Evolutionary conservation across 2,888 invertebrate species (phyloP).

Genomic region (Beris chalybata): DNA sequence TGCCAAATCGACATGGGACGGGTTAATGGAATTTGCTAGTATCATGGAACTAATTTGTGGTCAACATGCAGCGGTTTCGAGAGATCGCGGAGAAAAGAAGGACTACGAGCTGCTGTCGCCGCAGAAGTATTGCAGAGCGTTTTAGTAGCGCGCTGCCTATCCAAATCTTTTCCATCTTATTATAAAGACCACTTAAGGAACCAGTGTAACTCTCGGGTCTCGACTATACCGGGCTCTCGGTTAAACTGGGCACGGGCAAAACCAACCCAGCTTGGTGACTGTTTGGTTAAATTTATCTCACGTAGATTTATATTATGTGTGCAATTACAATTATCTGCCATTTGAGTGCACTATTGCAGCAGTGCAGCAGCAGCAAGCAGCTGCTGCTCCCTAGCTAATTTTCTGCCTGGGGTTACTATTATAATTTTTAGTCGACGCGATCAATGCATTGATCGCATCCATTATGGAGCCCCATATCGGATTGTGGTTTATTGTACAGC

Average conservation of each 20-base stretch:
- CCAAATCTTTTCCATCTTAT: conserved; percentile 14
- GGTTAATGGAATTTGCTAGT: conserved; percentile 31
- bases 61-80: conserved; percentile 24
- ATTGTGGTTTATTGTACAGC: no score
- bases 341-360: conserved; percentile 6
- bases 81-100: no score
- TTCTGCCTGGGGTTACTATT: no score
- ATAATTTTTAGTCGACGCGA: no score
- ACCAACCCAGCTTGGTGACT: conserved; percentile 4
- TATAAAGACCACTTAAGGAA: conserved; percentile 9
- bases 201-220: background rate
- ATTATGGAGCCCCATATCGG: no score
- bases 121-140: background rate
- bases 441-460: no score
- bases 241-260: background rate
- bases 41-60: conserved; percentile 27
- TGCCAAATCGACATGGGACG: conserved; percentile 24
- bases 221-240: background rate
- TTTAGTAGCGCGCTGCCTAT: background rate
- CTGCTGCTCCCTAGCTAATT: background rate
- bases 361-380: background rate
- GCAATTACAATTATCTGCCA: conserved; percentile 18
- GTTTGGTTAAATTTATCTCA: conserved; percentile 13
- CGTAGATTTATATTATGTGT: conserved; percentile 10
- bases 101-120: no score